Conservation (phyloP, 2,888 invertebrate species). For the Drosophila cracens region DNA sequence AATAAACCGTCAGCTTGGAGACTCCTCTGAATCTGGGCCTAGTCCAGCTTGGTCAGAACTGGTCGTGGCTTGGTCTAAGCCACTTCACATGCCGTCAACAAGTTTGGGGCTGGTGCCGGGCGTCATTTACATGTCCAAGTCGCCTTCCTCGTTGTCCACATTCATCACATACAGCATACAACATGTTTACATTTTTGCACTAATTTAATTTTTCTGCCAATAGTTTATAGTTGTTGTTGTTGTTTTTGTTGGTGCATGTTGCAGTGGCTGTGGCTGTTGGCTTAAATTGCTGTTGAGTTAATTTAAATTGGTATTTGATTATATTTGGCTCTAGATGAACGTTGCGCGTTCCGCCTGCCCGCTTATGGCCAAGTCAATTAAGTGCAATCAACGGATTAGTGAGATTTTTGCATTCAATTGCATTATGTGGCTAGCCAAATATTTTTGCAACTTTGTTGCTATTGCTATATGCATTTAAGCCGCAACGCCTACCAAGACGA, state of each 20-base stretch:
- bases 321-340: conserved; percentile 69
- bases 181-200: conserved; percentile 80
- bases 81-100: conserved; percentile 74
- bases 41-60: conserved; percentile 20
- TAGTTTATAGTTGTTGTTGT: conserved; percentile 33
- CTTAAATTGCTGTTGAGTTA: conserved; percentile 81
- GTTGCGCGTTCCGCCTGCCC: conserved; percentile 56
- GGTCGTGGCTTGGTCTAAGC: conserved; percentile 25
- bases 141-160: conserved; percentile 59
- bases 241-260: conserved; percentile 7
- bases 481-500: conserved; percentile 43
- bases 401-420: conserved; percentile 73
- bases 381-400: conserved; percentile 78
- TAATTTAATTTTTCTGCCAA: conserved; percentile 77
- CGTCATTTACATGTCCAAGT: conserved; percentile 78
- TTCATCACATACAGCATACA: conserved; percentile 52
- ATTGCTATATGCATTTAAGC: conserved; percentile 25
- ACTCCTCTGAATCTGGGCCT: conserved; percentile 31
- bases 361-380: conserved; percentile 81
- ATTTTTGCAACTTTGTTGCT: conserved; percentile 39
- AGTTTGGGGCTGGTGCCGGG: conserved; percentile 77
- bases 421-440: conserved; percentile 62
- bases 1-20: conserved; percentile 56
- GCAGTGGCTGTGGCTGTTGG: conserved; percentile 21
- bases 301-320: conserved; percentile 81